Conservation (phyloP, 1,140 invertebrate genomes). For the Psilanteris sp. region DNA sequence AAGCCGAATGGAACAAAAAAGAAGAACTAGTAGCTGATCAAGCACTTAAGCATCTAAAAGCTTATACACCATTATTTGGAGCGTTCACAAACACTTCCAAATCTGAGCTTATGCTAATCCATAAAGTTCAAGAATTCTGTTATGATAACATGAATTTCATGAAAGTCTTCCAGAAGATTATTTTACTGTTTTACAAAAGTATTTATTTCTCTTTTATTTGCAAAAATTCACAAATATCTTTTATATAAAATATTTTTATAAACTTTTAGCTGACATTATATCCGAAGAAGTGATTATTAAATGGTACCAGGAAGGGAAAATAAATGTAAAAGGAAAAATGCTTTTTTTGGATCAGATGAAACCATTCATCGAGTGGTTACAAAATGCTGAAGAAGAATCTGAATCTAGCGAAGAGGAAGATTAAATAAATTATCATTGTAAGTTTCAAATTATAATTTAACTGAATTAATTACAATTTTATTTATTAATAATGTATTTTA, state of each 20-base stretch:
- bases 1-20: conserved; percentile 98
- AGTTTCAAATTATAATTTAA: background rate
- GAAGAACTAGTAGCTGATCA: conserved; percentile 97
- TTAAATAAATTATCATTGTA: conserved; percentile 65
- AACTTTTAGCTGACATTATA: conserved; percentile 92
- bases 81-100: conserved; percentile 91
- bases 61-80: conserved; percentile 90
- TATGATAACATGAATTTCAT: conserved; percentile 99
- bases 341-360: conserved; percentile 99
- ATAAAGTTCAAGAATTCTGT: conserved; percentile 97
- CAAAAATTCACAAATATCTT: too few species aligned
- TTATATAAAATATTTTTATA: too few species aligned
- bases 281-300: conserved; percentile 95
- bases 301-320: conserved; percentile 96
- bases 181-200: conserved; percentile 97
- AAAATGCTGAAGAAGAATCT: conserved; percentile 95
- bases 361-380: conserved; percentile 97
- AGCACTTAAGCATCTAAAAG: conserved; percentile 93
- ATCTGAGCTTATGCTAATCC: conserved; percentile 91
- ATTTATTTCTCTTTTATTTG: conserved; percentile 73
- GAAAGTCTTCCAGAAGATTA: conserved; percentile 98
- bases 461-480: too few species aligned
- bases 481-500: too few species aligned
- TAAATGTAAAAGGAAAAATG: conserved; percentile 95
- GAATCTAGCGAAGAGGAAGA: conserved; percentile 80